Evolutionary conservation across 2,888 invertebrate genomes (phyloP), one percentile per base, ranked within the genome.

Genomic region (Leucophenga montana): DNA sequence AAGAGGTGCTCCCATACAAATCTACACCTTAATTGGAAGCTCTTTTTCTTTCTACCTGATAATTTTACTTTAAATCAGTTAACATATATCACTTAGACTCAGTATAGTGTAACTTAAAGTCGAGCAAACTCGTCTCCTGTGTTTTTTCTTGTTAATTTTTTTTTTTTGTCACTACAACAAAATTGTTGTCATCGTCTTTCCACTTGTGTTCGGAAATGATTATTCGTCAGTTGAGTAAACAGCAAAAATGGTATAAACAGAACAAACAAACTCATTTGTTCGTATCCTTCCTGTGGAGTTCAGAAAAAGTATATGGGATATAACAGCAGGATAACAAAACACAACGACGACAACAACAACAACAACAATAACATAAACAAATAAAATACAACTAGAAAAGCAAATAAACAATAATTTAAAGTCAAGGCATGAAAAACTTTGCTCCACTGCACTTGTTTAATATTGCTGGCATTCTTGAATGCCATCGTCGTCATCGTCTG

Each of bases 361-460:
- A 20, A 54, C 54, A 54, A 54, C 20, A 54, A 54, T n/a, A 18
- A 50, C n/a, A 50, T 18, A 16, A 18, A 50, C 39, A 39, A 39
- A 39, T 39, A 39, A 53, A 39, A 39, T 39, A 39, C 39, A 8
- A 39, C 4, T 39, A 39, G 5, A 39, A 8, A 39, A 39, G 39
- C 39, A 39, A 39, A 39, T 39, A 39, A 39, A 56, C 56, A 56
- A 56, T 56, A 56, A 56, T 56, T 56, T 22, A 56, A 56, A 22
- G 56, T 9, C 56, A 56, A 22, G 18, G 22, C 56, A 56, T 56
- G 56, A 56, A 56, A 27, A 22, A 56, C 27, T 56, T 56, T 56
- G 20, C 22, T 56, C 5, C 8, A 53, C 20, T 53, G 16, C n/a
- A n/a, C 1, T 20, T 53, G 13, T 48, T 48, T 13, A 13, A 13